Conservation (phyloP, 64 coral and sea anemone species). For the Anthopleura sola region DNA sequence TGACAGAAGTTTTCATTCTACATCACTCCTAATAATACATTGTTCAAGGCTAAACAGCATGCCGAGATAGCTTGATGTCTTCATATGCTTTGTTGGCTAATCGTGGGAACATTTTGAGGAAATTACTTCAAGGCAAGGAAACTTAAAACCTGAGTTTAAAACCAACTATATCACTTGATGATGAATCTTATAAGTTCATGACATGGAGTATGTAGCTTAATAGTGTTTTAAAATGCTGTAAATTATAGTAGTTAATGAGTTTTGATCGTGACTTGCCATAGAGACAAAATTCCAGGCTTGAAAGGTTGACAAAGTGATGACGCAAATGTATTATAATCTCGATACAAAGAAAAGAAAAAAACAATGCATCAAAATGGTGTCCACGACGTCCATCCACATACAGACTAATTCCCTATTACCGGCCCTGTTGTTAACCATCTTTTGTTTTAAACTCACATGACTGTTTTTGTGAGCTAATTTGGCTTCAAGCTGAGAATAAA, state of each 20-base stretch:
- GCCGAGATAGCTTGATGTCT: not conserved
- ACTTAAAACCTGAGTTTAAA: not conserved
- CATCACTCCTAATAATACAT: not conserved
- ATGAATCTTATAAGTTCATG: no score
- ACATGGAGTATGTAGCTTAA: no score
- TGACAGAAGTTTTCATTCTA: not conserved
- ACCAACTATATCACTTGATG: not conserved
- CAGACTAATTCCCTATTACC: not conserved
- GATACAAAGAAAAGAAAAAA: not conserved
- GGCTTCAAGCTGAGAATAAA: no score
- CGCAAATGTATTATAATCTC: not conserved
- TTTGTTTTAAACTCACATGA: not conserved
- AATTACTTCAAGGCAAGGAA: not conserved
- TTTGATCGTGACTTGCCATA: no score
- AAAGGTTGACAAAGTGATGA: not conserved
- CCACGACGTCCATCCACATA: not conserved
- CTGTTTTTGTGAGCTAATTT: no score
- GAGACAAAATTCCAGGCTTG: no score
- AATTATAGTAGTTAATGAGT: no score
- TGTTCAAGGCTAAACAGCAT: not conserved
- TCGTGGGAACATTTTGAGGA: not conserved
- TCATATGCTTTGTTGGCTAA: not conserved
- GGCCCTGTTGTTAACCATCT: not conserved
- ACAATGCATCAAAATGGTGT: not conserved
- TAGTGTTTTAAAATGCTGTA: no score